These are phyloP conservation scores for Carcina quercana DNA, from an alignment of 2,888 invertebrate species.

Conservation along the genomic window DNA sequence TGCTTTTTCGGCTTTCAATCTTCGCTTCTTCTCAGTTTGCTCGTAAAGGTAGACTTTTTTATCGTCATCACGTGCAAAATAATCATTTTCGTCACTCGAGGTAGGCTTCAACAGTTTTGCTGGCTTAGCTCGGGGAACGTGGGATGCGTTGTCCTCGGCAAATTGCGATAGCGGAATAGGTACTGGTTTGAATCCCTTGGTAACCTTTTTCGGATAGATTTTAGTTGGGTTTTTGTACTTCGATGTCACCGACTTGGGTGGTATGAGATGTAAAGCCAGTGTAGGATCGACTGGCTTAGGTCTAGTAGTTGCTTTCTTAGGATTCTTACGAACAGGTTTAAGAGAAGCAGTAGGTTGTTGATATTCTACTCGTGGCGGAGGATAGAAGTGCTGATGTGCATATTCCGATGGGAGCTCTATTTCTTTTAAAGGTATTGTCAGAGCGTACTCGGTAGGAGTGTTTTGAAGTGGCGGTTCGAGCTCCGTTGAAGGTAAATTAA, in stretches of 20 bases:
- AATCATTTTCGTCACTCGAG: conserved; percentile 36
- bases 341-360: conserved; percentile 25
- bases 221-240: conserved; percentile 63
- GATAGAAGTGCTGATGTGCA: conserved; percentile 33
- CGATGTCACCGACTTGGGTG: conserved; percentile 39
- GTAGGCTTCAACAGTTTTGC: conserved; percentile 48
- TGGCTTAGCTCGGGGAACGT: conserved; percentile 61
- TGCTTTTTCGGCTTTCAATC: conserved; percentile 43
- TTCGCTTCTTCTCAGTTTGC: conserved; percentile 68
- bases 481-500: conserved; percentile 41
- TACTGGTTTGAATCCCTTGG: conserved; percentile 59
- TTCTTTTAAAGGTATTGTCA: conserved; percentile 54
- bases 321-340: conserved; percentile 1
- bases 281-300: conserved; percentile 40
- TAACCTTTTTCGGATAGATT: conserved; percentile 75
- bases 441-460: conserved; percentile 43
- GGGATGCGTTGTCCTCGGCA: conserved; percentile 32
- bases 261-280: conserved; percentile 38
- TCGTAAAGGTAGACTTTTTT: conserved; percentile 57
- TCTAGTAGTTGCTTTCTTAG: conserved; percentile 5
- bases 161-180: conserved; percentile 54
- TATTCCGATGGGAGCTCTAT: conserved; percentile 53
- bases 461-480: conserved; percentile 49
- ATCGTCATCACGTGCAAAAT: conserved; percentile 36
- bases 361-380: conserved; percentile 25